phyloP scores from a whole-genome alignment of 37 sponge, comb jelly and placozoan genomes.

The Ianthella basta region DNA sequence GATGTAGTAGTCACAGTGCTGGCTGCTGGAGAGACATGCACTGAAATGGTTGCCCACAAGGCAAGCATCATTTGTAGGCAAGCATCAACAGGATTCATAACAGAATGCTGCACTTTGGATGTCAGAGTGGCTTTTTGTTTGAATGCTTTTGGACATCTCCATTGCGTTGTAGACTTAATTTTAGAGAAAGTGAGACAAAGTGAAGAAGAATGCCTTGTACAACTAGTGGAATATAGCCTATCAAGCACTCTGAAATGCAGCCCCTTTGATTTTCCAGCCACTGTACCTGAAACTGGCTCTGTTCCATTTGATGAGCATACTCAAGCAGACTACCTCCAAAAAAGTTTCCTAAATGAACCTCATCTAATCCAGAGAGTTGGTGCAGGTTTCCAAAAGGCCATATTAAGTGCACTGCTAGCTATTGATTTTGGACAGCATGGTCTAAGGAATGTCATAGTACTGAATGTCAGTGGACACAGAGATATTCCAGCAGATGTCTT shows the following conservation, averaged over 20 bases:
- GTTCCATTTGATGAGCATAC: slow-evolving; percentile 59
- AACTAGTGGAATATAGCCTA: slow-evolving; percentile 20
- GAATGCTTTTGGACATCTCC: slow-evolving; percentile 41
- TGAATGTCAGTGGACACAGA: slow-evolving; percentile 37
- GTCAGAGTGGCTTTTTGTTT: slow-evolving; percentile 51
- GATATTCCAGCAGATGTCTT: slow-evolving; percentile 49
- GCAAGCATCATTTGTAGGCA: slow-evolving; percentile 56
- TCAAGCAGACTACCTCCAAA: no score
- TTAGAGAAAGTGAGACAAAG: slow-evolving; percentile 23
- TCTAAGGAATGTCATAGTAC: slow-evolving; percentile 4
- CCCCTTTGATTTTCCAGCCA: slow-evolving; percentile 65
- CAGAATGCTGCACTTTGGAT: slow-evolving; percentile 27
- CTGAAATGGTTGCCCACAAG: slow-evolving; percentile 38
- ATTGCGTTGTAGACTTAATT: slow-evolving; percentile 62
- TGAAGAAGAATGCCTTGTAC: slow-evolving; percentile 30
- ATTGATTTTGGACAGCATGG: no score
- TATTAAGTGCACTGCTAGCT: no score
- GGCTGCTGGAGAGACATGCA: no score
- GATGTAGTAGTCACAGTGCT: slow-evolving; percentile 82
- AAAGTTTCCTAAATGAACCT: no score
- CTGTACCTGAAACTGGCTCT: slow-evolving; percentile 63
- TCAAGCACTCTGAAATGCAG: slow-evolving; percentile 19
- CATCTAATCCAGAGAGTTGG: no score
- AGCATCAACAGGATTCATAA: slow-evolving; percentile 28
- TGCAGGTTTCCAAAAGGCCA: slow-evolving; percentile 36